phyloP scores from a whole-genome alignment of 2,888 invertebrate species.

The Himalopsyche anomala region DNA sequence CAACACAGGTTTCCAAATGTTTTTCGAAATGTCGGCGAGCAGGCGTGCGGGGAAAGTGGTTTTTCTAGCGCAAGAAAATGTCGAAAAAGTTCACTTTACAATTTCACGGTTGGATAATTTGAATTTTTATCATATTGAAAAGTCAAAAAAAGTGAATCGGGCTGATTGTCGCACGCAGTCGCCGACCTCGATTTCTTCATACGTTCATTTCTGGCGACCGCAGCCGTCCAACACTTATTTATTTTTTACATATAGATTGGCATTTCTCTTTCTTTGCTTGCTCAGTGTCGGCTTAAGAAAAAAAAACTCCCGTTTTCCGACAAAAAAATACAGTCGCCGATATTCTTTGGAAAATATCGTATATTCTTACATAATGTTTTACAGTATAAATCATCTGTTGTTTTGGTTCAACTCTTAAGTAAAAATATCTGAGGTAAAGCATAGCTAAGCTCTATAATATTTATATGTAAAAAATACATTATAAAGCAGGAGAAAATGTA shows the following conservation, averaged over 20 bases:
- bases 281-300: constrained; percentile 12
- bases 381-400: no score
- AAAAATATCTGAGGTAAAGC: no score
- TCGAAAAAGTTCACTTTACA: constrained; percentile 48
- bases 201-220: constrained; percentile 68
- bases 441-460: no score
- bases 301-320: constrained; percentile 20
- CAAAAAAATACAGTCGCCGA: background rate
- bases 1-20: background rate
- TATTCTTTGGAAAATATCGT: background rate
- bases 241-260: constrained; percentile 45
- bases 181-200: constrained; percentile 77
- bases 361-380: no score
- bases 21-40: constrained; percentile 43
- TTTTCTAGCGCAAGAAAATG: constrained; percentile 40
- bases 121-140: constrained; percentile 11
- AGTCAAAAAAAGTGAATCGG: constrained; percentile 49
- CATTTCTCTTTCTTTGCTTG: constrained; percentile 55
- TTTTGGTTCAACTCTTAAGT: no score
- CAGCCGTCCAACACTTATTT: background rate
- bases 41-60: constrained; percentile 65
- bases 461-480: no score
- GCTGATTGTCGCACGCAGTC: constrained; percentile 68
- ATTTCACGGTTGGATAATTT: constrained; percentile 56
- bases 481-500: no score